phyloP scores from a whole-genome alignment of 2,888 invertebrate species.

The Brachyptera risi region DNA sequence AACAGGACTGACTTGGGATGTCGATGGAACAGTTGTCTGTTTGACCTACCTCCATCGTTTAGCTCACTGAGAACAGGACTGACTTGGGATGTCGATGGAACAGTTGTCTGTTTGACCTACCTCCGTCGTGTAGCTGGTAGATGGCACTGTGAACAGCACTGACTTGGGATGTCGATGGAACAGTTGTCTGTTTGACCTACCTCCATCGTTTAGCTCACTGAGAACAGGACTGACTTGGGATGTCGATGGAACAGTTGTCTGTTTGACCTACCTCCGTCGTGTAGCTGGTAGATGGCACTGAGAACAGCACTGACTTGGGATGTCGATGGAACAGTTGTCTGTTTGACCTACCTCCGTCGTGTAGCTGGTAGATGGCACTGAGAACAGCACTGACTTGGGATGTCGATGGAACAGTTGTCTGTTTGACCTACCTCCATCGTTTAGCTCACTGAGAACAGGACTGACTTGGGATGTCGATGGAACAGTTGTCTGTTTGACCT shows the following conservation, averaged over 20 bases:
- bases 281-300: background rate
- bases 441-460: slow-evolving; percentile 22
- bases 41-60: background rate
- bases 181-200: background rate
- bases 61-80: slow-evolving; percentile 22
- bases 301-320: slow-evolving; percentile 34
- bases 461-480: slow-evolving; percentile 37
- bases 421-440: background rate
- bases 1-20: slow-evolving; percentile 36
- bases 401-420: slow-evolving; percentile 31
- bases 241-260: slow-evolving; percentile 31
- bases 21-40: slow-evolving; percentile 20
- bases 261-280: background rate
- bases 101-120: background rate
- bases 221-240: slow-evolving; percentile 34
- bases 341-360: background rate
- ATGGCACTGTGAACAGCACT: slow-evolving; percentile 20
- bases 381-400: slow-evolving; percentile 34
- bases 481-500: background rate
- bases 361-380: background rate
- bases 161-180: slow-evolving; percentile 37
- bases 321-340: slow-evolving; percentile 31
- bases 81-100: slow-evolving; percentile 37
- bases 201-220: slow-evolving; percentile 8
- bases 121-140: background rate